Base-by-base conservation (phyloP, 2,113 vertebrate genomes). In the Upupa epops region DNA sequence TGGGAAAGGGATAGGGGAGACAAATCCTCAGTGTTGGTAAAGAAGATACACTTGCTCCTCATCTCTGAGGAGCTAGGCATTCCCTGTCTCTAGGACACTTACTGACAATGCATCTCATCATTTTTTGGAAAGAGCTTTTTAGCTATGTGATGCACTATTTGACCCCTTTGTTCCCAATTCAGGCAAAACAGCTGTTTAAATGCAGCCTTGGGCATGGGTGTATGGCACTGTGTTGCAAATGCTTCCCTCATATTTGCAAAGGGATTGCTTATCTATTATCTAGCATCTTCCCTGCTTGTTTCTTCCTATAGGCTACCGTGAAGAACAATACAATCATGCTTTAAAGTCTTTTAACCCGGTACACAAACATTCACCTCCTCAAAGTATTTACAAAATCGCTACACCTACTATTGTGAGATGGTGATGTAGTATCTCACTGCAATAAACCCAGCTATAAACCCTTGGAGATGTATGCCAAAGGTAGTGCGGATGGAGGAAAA, bases 211-310 rank as follows among this genome's bases (percentile, higher is more conserved):
- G 77, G 83, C 46, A 64, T 45, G 28, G 58, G 78, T 88, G 46
- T 75, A 88, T 54, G 31, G 52, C 65, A 91, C 75, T 91, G 88
- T 90, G 69, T 80, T 88, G 64, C 70, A 93, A 92, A 51, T 84
- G 70, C 32, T 60, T 86, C 77, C 78, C 61, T 77, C 40, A 58
- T 92, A 93, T 92, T 90, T 95, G 83, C 65, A 83, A 91, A 91
- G 32, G 70, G 73, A 90, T 86, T 83, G 65, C 69, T 95, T 86
- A 75, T 88, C 83, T 80, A 56, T 77, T 83, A 71, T 83, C 86
- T 40, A 80, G 68, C 68, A 65, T 32, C 72, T 85, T 85, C 79
- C 82, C 82, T 52, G 34, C 64, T 74, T 88, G 64, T 60, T 76
- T 90, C 32, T 93, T 86, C 72, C 72, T 73, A 64, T 7, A 88